Base-by-base conservation (phyloP, 1,140 invertebrate genomes). In the Magallana gigas region DNA sequence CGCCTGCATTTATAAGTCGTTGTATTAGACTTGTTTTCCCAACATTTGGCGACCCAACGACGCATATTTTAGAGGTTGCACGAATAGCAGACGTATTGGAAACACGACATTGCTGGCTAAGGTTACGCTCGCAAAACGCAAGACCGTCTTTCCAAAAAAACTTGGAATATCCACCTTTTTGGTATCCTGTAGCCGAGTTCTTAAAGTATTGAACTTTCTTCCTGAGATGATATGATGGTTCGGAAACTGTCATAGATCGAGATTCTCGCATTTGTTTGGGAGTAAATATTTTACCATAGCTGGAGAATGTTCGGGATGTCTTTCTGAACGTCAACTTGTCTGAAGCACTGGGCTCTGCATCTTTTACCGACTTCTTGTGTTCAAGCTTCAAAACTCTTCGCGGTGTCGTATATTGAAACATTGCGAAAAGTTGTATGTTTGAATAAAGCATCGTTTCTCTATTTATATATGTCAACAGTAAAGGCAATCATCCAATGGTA, bases 11-110 rank as follows among this genome's bases (percentile, higher is more conserved):
- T 36, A 8, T 8, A 12, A 76, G 68, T 36, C 68, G 18, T 76
- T 76, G 68, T 76, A 76, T 76, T 14, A 76, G 68, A 9, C 23
- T 29, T 3, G 68, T 76, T 23, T 76, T 76, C 14, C 68, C 68
- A 76, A 76, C 68, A 23, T 29, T 36, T 9, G 68, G 68, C 14
- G 68, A 76, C 36, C 68, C 68, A 8, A 76, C 8, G 23, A 76
- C 68, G 36, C 12, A 29, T 36, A 76, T 29, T 29, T 29, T 23
- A 16, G 60, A 16, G 0, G 60, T 16, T 64, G 16, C 60, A 64
- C 16, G 8, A 16, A n/a, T 0, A 16, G 12, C 1, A 64, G 18
- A 16, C 60, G 16, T 7, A n/a, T 64, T 3, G 18, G 18, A 16
- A 64, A 18, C 60, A 64, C 18, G 16, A 14, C 60, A 14, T 16